phyloP scores from a whole-genome alignment of 1,140 invertebrate genomes.

The Micrasema longulum region DNA sequence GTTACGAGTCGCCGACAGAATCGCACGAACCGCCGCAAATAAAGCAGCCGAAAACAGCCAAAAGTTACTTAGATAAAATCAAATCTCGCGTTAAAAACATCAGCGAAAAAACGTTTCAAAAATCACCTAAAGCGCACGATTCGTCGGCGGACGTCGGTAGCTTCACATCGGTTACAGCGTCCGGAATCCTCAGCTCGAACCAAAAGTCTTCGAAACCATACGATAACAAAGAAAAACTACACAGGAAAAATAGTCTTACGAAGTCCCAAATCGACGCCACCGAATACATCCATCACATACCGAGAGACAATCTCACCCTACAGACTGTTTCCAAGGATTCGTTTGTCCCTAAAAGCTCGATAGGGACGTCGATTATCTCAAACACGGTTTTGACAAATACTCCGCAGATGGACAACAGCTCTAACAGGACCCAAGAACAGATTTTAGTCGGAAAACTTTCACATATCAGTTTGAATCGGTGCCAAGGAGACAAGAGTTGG shows the following conservation, averaged over 20 bases:
- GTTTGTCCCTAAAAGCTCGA: constrained; percentile 37
- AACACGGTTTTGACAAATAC: constrained; percentile 55
- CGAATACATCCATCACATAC: constrained; percentile 67
- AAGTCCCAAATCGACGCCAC: constrained; percentile 73
- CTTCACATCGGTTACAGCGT: constrained; percentile 72
- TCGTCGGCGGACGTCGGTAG: constrained; percentile 67
- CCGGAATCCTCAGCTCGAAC: constrained; percentile 69
- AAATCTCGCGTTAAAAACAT: constrained; percentile 70
- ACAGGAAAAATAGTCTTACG: constrained; percentile 69
- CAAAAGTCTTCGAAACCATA: constrained; percentile 56
- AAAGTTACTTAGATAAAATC: constrained; percentile 71
- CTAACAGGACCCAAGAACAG: constrained; percentile 59
- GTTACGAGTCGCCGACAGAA: constrained; percentile 68
- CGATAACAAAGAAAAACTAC: constrained; percentile 44
- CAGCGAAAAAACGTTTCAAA: constrained; percentile 66
- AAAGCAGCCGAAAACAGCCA: constrained; percentile 66
- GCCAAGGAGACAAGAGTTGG: constrained; percentile 67
- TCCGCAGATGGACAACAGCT: constrained; percentile 50
- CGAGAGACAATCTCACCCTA: constrained; percentile 56
- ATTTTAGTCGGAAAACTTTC: constrained; percentile 62
- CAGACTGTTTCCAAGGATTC: constrained; percentile 51
- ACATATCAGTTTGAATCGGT: constrained; percentile 64
- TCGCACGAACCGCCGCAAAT: constrained; percentile 61
- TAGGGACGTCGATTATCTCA: constrained; percentile 44
- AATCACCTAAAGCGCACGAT: constrained; percentile 59